Base-by-base conservation (phyloP, 2,797 vertebrate genomes). In the Takifugu ocellatus region DNA sequence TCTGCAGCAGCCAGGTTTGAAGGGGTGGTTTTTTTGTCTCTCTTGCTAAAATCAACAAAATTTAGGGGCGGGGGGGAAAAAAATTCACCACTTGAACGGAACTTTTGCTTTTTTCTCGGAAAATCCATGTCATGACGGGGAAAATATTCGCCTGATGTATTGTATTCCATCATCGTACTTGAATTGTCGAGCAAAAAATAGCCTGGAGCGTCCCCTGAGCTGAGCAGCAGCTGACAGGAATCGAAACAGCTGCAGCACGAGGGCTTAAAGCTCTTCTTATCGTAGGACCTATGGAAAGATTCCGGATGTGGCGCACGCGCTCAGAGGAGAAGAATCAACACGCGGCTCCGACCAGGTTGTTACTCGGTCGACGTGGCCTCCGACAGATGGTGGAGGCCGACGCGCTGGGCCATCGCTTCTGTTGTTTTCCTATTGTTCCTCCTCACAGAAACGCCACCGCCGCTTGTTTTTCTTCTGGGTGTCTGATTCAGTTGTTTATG, bases 401-500 rank as follows among this genome's bases (percentile, higher is more conserved):
- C 27, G 24, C 15, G 16, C 12, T 5, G 36, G 36, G 3, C 36
- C 36, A 14, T 39, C 36, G 36, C 49, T 15, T 9, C 24, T 29
- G 25, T 47, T 58, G 51, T 54, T 44, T 39, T 58, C 6, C 44
- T 46, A n/a, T 46, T 60, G 54, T 48, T 70, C 68, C 57, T 61
- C 16, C 29, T 27, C 46, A 59, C 55, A 63, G 59, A 54, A 60
- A 70, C 59, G 27, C 2, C 25, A 33, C 62, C 31, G 54, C 14
- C 46, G 62, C 61, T 54, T 76, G 55, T 63, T 67, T 68, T 44
- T 78, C 36, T 45, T 46, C 24, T 56, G 47, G n/a, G n/a, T 49
- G 47, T 49, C 47, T 77, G 76, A 72, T 60, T 79, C 63, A 66
- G 44, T 56, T 61, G 61, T 61, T 70, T 43, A 44, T 54, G 47